These are phyloP conservation scores for Hirtodrosophila confusa DNA, from an alignment of 2,888 invertebrate species.

Conservation along the genomic window DNA sequence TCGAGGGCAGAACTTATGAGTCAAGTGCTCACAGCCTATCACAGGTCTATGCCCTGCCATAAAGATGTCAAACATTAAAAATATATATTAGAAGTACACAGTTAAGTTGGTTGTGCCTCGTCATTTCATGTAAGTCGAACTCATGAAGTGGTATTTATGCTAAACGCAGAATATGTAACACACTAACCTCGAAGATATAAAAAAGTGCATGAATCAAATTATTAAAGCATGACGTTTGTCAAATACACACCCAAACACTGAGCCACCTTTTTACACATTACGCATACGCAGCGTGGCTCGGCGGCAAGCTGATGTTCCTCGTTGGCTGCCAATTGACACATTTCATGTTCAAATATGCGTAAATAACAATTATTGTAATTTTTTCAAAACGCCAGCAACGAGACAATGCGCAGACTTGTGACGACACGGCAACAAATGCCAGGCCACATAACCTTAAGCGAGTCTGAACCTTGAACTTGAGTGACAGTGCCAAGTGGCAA, in stretches of 20 bases:
- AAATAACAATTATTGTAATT: constrained; percentile 77
- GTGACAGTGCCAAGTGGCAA: constrained; percentile 57
- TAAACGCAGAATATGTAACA: neutral
- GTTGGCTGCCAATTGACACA: constrained; percentile 68
- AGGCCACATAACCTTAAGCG: constrained; percentile 50
- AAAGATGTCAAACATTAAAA: too few species aligned
- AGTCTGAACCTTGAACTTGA: constrained; percentile 73
- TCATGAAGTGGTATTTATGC: too few species aligned
- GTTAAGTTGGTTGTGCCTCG: too few species aligned
- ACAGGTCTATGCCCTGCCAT: too few species aligned
- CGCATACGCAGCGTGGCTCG: constrained; percentile 54
- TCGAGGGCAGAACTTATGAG: too few species aligned
- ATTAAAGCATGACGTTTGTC: constrained; percentile 58
- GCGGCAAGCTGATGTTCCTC: constrained; percentile 38
- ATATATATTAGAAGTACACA: too few species aligned
- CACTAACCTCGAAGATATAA: constrained; percentile 1
- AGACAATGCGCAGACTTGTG: constrained; percentile 67
- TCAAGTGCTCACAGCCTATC: too few species aligned
- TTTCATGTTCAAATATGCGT: constrained; percentile 76
- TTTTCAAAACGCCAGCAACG: constrained; percentile 42
- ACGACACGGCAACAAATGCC: constrained; percentile 31
- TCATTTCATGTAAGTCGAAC: too few species aligned
- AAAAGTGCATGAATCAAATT: constrained; percentile 42
- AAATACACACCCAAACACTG: constrained; percentile 22
- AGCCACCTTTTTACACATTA: constrained; percentile 61